phyloP scores from a whole-genome alignment of 2,888 invertebrate genomes.

The Loripinus fragilis region DNA sequence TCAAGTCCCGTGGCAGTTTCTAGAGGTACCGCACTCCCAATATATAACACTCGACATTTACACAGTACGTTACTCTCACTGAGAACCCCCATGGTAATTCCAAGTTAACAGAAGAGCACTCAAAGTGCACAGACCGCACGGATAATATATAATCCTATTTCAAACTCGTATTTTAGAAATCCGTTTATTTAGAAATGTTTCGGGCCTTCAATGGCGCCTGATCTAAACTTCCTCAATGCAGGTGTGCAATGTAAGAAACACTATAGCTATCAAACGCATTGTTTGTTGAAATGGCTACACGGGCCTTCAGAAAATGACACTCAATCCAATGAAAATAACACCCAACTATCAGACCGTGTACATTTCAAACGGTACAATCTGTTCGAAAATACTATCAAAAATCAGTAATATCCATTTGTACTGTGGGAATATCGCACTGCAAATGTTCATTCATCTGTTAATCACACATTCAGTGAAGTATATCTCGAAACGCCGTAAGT shows the following conservation, averaged over 20 bases:
- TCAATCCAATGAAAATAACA: slow-evolving; percentile 8
- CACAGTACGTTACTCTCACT: slow-evolving; percentile 28
- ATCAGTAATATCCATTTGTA: neutral
- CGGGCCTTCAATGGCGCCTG: neutral
- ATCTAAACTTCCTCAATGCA: slow-evolving; percentile 7
- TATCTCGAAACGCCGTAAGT: neutral
- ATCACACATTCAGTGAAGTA: neutral
- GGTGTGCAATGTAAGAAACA: neutral
- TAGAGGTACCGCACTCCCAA: slow-evolving; percentile 82
- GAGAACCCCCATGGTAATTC: slow-evolving; percentile 41
- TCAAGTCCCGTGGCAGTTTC: slow-evolving; percentile 80
- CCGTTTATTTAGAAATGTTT: no score
- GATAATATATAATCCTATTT: no score
- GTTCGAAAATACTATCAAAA: neutral
- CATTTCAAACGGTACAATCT: slow-evolving; percentile 2
- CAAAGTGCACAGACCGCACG: no score
- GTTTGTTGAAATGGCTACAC: neutral
- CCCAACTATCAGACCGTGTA: slow-evolving; percentile 9
- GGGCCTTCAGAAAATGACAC: neutral
- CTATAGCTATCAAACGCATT: neutral
- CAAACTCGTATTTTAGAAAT: no score
- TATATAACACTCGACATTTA: slow-evolving; percentile 76
- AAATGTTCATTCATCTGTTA: neutral
- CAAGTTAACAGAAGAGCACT: neutral
- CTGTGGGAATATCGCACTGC: neutral